A percentile compares a stretch with the other conserved stretches of the same genome.
These are phyloP conservation scores for Ivindomyrus marchei DNA, from an alignment of 2,113 vertebrate genomes.

Conservation along the genomic window DNA sequence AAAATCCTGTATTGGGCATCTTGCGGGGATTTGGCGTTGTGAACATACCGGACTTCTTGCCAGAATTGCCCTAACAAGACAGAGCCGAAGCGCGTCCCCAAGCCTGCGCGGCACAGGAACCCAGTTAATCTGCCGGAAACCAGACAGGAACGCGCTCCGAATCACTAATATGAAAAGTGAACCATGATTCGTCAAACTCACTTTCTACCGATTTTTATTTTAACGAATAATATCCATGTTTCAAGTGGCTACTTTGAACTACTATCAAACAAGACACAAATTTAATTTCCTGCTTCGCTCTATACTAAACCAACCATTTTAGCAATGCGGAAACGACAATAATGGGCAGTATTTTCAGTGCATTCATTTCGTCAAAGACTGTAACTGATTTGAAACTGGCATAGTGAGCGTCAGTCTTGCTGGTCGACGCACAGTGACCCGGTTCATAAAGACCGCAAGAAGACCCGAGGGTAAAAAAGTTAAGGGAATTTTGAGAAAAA, in stretches of 20 bases:
- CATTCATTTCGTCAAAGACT: neutral
- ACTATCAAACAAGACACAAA: neutral
- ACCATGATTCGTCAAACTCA: neutral
- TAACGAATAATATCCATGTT: neutral
- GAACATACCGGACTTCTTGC: neutral
- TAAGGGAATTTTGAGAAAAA: too few species aligned
- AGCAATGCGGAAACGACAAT: neutral
- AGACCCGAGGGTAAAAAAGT: neutral
- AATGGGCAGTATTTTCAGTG: neutral
- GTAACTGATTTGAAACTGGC: neutral
- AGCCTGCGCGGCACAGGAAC: neutral
- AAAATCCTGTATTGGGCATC: neutral
- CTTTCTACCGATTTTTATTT: neutral
- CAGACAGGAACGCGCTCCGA: neutral
- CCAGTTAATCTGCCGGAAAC: neutral
- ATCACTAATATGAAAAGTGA: neutral
- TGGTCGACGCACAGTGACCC: neutral
- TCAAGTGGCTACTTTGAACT: neutral
- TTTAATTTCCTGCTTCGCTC: neutral
- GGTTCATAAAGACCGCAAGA: neutral
- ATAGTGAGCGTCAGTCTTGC: neutral
- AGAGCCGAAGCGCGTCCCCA: neutral
- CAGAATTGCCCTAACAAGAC: neutral
- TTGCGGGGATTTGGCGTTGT: neutral
- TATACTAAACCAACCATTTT: neutral